Conservation (phyloP, 1,140 invertebrate genomes). For the Drosophila oshimai region DNA sequence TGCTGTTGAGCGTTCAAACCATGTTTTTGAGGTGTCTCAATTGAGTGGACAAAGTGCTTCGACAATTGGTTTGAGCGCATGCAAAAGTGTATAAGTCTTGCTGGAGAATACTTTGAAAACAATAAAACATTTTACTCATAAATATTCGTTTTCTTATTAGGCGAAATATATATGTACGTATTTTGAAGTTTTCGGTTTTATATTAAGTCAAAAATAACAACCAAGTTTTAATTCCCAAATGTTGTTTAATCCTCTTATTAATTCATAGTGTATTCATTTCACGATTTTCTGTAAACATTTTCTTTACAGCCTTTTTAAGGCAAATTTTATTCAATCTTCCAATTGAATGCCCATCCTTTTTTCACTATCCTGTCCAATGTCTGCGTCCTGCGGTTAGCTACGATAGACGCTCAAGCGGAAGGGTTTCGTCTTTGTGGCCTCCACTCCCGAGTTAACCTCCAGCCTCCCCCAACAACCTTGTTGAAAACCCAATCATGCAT, state of each 20-base stretch:
- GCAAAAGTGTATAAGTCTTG: too few relatives aligned
- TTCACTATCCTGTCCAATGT: constrained; percentile 21
- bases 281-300: neutral
- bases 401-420: constrained; percentile 76
- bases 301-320: constrained; percentile 59
- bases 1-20: too few relatives aligned
- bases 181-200: too few relatives aligned
- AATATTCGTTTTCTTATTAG: too few relatives aligned
- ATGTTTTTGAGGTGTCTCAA: too few relatives aligned
- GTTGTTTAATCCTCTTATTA: neutral
- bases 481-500: constrained; percentile 74
- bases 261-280: neutral
- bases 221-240: neutral
- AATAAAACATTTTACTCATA: too few relatives aligned
- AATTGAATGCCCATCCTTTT: constrained; percentile 63
- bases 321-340: constrained; percentile 83
- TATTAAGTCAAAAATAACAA: too few relatives aligned
- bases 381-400: constrained; percentile 65
- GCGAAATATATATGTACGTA: too few relatives aligned
- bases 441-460: neutral
- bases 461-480: neutral
- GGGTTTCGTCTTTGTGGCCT: constrained; percentile 56
- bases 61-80: too few relatives aligned
- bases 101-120: too few relatives aligned
- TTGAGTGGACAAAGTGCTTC: too few relatives aligned